These are phyloP conservation scores for Botia almorhae DNA, from an alignment of 2,797 vertebrate genomes.

Conservation along the genomic window DNA sequence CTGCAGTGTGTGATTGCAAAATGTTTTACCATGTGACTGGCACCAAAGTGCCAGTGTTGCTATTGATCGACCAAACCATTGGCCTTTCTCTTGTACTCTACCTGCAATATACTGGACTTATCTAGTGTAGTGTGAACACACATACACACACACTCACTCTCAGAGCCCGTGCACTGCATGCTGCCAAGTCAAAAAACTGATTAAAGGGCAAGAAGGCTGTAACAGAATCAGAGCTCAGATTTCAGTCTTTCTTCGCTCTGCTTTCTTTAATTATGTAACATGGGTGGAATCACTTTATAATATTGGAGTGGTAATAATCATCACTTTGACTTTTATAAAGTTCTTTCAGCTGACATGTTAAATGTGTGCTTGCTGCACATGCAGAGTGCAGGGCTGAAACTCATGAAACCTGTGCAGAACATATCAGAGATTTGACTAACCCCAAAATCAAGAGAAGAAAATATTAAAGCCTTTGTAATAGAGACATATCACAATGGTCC, in stretches of 20 bases:
- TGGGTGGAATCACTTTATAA: not conserved
- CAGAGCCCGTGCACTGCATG: conserved; percentile 14
- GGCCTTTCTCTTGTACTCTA: conserved; percentile 1
- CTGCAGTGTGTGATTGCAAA: conserved; percentile 9
- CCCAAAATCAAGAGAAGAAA: not conserved
- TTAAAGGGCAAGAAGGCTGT: conserved; percentile 15
- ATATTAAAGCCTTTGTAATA: not conserved
- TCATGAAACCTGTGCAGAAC: not conserved
- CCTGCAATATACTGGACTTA: conserved; percentile 26
- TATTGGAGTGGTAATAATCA: not conserved
- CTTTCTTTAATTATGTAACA: conserved; percentile 4
- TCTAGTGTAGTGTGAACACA: conserved; percentile 36
- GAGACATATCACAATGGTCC: not conserved
- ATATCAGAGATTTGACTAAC: not conserved
- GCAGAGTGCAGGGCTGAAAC: not conserved
- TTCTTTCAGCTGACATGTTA: not conserved
- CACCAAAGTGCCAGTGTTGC: not conserved
- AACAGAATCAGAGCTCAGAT: not conserved
- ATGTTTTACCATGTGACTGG: conserved; percentile 3
- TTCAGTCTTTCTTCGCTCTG: not conserved
- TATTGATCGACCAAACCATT: conserved; percentile 5
- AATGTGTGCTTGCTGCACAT: not conserved
- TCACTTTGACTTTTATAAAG: not conserved
- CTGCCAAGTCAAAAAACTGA: conserved; percentile 21
- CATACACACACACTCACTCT: conserved; percentile 9